A percentile compares a stretch with the other conserved stretches of the same genome.
Conservation (phyloP, 1,140 invertebrate genomes). For the Drosophila oshimai region DNA sequence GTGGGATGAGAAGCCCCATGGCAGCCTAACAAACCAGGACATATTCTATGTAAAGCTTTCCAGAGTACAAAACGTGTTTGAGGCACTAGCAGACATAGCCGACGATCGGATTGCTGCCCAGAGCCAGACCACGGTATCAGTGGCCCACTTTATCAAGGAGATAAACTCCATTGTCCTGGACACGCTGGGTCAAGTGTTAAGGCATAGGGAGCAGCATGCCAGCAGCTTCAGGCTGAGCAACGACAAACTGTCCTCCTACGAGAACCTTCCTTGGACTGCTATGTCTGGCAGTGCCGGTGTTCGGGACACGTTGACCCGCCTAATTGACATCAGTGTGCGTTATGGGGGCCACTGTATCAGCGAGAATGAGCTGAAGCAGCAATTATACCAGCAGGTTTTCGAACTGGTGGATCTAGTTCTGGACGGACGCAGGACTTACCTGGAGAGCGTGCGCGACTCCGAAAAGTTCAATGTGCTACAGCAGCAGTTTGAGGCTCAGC, state of each 20-base stretch:
- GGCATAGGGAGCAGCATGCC: constrained; percentile 85
- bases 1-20: constrained; percentile 82
- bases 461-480: constrained; percentile 85
- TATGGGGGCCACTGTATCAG: constrained; percentile 85
- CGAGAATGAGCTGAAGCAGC: constrained; percentile 83
- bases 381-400: constrained; percentile 88
- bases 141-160: constrained; percentile 84
- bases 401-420: constrained; percentile 90
- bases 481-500: constrained; percentile 87
- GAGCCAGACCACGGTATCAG: constrained; percentile 82
- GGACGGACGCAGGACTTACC: constrained; percentile 88
- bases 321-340: constrained; percentile 84
- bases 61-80: constrained; percentile 84
- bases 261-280: constrained; percentile 88
- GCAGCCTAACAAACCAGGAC: constrained; percentile 87
- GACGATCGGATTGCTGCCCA: constrained; percentile 84
- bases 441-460: constrained; percentile 87
- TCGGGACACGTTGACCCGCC: constrained; percentile 83
- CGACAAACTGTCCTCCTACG: constrained; percentile 61
- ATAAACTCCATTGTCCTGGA: constrained; percentile 85
- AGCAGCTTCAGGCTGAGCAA: constrained; percentile 82
- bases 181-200: constrained; percentile 84
- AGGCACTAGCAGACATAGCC: constrained; percentile 84
- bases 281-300: constrained; percentile 84
- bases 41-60: constrained; percentile 89